Conservation (phyloP, 2,797 vertebrate genomes). For the Sandelia bainsii region DNA sequence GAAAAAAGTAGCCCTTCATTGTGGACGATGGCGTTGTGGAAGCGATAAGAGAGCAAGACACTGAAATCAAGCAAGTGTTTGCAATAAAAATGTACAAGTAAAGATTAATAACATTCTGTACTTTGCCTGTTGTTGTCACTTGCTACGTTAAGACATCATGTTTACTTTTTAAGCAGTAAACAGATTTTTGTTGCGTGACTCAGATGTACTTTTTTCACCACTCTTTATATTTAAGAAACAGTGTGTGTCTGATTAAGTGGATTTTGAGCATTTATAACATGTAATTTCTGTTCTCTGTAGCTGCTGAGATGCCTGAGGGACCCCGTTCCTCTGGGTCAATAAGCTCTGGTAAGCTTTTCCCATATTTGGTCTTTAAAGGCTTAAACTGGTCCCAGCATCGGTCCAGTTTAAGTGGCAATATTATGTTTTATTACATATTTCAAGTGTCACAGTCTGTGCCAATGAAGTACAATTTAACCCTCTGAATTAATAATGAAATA, state of each 20-base stretch:
- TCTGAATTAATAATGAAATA: slow-evolving; percentile 16
- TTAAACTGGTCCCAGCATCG: not conserved
- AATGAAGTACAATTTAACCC: slow-evolving; percentile 17
- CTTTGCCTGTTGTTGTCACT: not conserved
- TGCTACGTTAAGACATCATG: not conserved
- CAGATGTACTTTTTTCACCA: not conserved
- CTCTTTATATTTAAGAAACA: not conserved
- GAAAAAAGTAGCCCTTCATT: slow-evolving; percentile 39
- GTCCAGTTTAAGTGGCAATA: slow-evolving; percentile 14
- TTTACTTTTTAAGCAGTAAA: not conserved
- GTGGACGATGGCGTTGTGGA: slow-evolving; percentile 29
- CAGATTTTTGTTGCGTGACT: not conserved
- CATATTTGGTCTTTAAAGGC: slow-evolving; percentile 34
- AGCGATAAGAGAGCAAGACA: slow-evolving; percentile 51
- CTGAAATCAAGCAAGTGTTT: slow-evolving; percentile 19
- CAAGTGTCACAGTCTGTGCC: slow-evolving; percentile 11
- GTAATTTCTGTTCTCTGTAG: slow-evolving; percentile 63
- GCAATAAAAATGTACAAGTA: not conserved
- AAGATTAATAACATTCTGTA: not conserved
- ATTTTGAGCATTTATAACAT: slow-evolving; percentile 36
- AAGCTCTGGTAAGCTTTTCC: slow-evolving; percentile 81
- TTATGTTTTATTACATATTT: not conserved
- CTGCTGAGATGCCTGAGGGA: slow-evolving; percentile 80
- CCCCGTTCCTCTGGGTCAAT: slow-evolving; percentile 78
- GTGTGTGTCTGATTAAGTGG: not conserved